These are phyloP conservation scores for Chrysolina americana DNA, from an alignment of 2,888 invertebrate species.

Conservation along the genomic window DNA sequence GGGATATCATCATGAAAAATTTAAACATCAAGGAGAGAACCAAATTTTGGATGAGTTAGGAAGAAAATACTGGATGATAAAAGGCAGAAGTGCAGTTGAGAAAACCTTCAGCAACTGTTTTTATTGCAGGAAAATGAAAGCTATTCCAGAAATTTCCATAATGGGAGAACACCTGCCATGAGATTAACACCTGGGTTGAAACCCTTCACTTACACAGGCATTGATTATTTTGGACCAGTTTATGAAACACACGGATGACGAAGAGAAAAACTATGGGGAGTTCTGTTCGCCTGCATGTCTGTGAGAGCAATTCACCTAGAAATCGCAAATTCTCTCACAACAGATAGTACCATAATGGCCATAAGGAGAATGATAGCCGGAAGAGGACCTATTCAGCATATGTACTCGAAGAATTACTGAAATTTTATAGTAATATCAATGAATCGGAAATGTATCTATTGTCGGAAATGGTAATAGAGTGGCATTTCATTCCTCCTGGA, in stretches of 20 bases:
- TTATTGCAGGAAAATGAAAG: too few relatives aligned
- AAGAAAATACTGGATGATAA: conserved; percentile 1
- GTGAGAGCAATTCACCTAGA: conserved; percentile 27
- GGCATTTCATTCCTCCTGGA: too few relatives aligned
- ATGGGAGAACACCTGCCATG: conserved; percentile 3
- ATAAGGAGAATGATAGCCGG: conserved; percentile 5
- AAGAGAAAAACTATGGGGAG: conserved; percentile 11
- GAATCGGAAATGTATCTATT: too few relatives aligned
- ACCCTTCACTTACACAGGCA: background rate
- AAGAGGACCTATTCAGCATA: conserved; percentile 6
- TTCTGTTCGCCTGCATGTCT: conserved; percentile 24
- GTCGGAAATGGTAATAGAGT: too few relatives aligned
- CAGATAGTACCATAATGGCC: conserved; percentile 26
- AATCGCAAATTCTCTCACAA: conserved; percentile 21
- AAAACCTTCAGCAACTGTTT: too few relatives aligned
- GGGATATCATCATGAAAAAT: background rate
- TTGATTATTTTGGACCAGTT: conserved; percentile 3
- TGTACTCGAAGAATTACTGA: background rate
- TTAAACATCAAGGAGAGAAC: background rate
- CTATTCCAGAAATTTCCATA: background rate
- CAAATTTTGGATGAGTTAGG: conserved; percentile 1
- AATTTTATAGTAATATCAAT: background rate
- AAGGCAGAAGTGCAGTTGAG: background rate
- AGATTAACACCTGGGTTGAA: background rate
- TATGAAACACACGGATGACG: background rate